Percentiles rank a stretch among this genome's conserved stretches.
Conservation (phyloP, 1,140 invertebrate species). For the Xylocopa sonorina region DNA sequence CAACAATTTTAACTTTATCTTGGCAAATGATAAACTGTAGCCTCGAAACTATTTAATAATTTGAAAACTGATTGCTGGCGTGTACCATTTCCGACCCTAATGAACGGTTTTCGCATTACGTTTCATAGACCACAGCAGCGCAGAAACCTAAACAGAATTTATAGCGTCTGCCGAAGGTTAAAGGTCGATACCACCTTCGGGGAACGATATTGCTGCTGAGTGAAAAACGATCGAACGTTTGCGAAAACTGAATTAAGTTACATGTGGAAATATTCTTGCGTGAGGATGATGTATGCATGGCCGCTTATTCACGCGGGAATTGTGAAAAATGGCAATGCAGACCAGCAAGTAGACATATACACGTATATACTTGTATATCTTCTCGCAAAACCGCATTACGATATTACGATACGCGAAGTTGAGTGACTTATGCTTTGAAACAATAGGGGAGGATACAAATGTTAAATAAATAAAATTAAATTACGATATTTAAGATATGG, state of each 20-base stretch:
- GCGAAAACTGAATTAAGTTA: constrained; percentile 12
- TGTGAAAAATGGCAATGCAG: constrained; percentile 7
- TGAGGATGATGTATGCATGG: constrained; percentile 5
- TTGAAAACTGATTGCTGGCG: not conserved
- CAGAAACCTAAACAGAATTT: not conserved
- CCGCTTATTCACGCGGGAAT: constrained; percentile 16
- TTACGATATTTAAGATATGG: no score
- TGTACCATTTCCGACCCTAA: not conserved
- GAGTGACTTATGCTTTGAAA: no score
- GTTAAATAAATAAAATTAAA: no score
- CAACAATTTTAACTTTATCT: no score
- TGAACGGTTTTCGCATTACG: not conserved
- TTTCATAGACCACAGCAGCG: no score
- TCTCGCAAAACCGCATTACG: not conserved
- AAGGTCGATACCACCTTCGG: constrained; percentile 6
- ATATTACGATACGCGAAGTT: no score
- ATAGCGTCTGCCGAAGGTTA: not conserved
- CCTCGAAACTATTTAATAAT: no score
- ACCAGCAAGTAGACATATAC: not conserved
- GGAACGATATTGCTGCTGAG: not conserved
- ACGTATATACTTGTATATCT: not conserved
- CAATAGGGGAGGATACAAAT: no score
- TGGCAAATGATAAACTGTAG: no score
- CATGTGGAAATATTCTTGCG: not conserved
- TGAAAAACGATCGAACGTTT: constrained; percentile 17